These are phyloP conservation scores for Ormyrus rosae DNA, from an alignment of 2,888 invertebrate genomes.

Conservation along the genomic window DNA sequence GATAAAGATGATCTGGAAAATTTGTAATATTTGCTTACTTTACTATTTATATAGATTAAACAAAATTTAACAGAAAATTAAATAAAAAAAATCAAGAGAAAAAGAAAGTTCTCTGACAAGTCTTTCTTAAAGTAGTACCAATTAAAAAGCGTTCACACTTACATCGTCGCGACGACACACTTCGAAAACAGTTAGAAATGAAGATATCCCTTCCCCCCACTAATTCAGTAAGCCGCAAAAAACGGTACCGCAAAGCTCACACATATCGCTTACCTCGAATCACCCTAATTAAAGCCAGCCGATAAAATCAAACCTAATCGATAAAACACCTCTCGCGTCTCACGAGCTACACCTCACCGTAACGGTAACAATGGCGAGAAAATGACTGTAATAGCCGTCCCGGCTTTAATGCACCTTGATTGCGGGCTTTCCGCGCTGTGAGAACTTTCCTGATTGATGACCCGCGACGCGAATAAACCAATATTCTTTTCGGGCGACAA, in stretches of 20 bases:
- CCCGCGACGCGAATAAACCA: slow-evolving; percentile 26
- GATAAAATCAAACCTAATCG: slow-evolving; percentile 38
- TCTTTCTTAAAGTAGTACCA: too few relatives aligned
- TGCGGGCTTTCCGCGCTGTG: slow-evolving; percentile 35
- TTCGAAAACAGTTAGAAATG: too few relatives aligned
- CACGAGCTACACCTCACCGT: slow-evolving; percentile 5
- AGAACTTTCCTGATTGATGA: slow-evolving; percentile 50
- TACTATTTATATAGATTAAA: too few relatives aligned
- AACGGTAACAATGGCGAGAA: slow-evolving; percentile 54
- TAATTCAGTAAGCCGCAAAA: slow-evolving; percentile 15
- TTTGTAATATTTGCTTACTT: too few relatives aligned
- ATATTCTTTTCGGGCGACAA: neutral
- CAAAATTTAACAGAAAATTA: too few relatives aligned
- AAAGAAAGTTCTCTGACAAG: too few relatives aligned
- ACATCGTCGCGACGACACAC: too few relatives aligned
- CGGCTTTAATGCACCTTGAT: slow-evolving; percentile 42
- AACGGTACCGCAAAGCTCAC: neutral
- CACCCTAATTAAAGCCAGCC: slow-evolving; percentile 47
- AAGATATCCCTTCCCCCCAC: neutral
- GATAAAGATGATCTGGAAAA: too few relatives aligned
- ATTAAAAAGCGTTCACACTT: too few relatives aligned
- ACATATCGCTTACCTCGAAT: slow-evolving; percentile 27
- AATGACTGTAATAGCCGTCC: slow-evolving; percentile 42
- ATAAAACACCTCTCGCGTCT: slow-evolving; percentile 17
- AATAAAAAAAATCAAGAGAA: too few relatives aligned